Evolutionary conservation across 2,113 vertebrate genomes (phyloP).

Genomic region (Oxyura jamaicensis): DNA sequence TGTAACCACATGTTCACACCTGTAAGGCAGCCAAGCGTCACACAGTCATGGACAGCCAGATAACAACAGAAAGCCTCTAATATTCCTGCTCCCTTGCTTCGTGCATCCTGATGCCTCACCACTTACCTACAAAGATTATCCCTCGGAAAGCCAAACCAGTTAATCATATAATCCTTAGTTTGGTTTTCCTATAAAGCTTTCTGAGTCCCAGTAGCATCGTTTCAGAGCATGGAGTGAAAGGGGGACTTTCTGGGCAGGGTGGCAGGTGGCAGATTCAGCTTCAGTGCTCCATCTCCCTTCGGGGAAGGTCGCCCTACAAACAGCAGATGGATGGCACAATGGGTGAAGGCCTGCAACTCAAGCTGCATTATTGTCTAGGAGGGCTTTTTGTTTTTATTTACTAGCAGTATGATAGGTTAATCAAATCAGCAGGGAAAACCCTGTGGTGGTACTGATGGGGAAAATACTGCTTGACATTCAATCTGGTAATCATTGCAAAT

Average conservation of each 20-base stretch:
- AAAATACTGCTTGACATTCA: slow-evolving; percentile 60
- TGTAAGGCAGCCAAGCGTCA: not conserved
- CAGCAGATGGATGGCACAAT: slow-evolving; percentile 55
- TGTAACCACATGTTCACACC: not conserved
- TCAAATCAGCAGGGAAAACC: slow-evolving; percentile 62
- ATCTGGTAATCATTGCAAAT: slow-evolving; percentile 58
- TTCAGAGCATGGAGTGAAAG: slow-evolving; percentile 49
- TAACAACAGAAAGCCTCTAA: not conserved
- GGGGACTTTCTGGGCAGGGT: not conserved
- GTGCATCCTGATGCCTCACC: not conserved
- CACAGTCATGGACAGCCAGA: not conserved
- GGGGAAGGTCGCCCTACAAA: slow-evolving; percentile 51
- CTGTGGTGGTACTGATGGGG: slow-evolving; percentile 41
- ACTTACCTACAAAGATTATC: not conserved
- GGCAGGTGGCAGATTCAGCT: slow-evolving; percentile 65
- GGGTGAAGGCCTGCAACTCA: not conserved
- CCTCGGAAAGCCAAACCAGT: slow-evolving; percentile 26
- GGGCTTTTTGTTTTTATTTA: not conserved
- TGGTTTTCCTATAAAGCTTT: slow-evolving; percentile 50
- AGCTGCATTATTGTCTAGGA: slow-evolving; percentile 7
- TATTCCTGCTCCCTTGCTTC: not conserved
- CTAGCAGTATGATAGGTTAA: slow-evolving; percentile 69
- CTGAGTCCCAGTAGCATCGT: slow-evolving; percentile 22
- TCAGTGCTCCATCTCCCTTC: slow-evolving; percentile 2
- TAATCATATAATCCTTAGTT: slow-evolving; percentile 38